Percentiles rank a stretch among this genome's conserved stretches.
phyloP scores from a whole-genome alignment of 2,797 vertebrate species.

The Cirrhinus molitorella region DNA sequence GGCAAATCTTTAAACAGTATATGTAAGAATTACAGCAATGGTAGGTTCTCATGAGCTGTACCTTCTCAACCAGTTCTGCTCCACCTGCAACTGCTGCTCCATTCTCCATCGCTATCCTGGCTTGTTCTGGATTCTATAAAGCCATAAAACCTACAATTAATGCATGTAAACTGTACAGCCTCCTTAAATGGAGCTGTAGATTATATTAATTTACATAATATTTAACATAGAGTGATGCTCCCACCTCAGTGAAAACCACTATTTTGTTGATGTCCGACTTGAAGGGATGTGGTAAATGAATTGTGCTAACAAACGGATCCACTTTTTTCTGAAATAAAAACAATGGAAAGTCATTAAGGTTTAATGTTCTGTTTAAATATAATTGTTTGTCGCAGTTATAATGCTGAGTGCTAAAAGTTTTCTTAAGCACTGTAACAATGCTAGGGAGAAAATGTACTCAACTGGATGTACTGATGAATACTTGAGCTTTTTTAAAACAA shows the following conservation, averaged over 20 bases:
- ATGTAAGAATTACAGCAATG: background rate
- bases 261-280: constrained; percentile 81
- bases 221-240: constrained; percentile 26
- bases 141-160: background rate
- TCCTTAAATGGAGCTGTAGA: background rate
- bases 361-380: background rate
- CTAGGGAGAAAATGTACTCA: background rate
- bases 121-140: constrained; percentile 57
- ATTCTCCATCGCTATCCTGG: constrained; percentile 54
- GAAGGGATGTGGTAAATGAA: constrained; percentile 85
- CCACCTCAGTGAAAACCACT: constrained; percentile 91
- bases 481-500: background rate
- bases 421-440: background rate
- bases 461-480: background rate
- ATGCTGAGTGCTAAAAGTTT: background rate
- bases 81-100: constrained; percentile 56
- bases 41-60: constrained; percentile 22
- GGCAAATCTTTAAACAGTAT: background rate
- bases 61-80: constrained; percentile 59
- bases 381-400: background rate
- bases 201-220: no score
- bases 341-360: background rate
- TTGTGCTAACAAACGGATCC: constrained; percentile 83
- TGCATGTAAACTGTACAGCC: background rate
- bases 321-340: constrained; percentile 84